Evolutionary conservation across 2,113 vertebrate species (phyloP), one percentile per base, ranked within the genome.

Genomic region (Corvus hawaiiensis): DNA sequence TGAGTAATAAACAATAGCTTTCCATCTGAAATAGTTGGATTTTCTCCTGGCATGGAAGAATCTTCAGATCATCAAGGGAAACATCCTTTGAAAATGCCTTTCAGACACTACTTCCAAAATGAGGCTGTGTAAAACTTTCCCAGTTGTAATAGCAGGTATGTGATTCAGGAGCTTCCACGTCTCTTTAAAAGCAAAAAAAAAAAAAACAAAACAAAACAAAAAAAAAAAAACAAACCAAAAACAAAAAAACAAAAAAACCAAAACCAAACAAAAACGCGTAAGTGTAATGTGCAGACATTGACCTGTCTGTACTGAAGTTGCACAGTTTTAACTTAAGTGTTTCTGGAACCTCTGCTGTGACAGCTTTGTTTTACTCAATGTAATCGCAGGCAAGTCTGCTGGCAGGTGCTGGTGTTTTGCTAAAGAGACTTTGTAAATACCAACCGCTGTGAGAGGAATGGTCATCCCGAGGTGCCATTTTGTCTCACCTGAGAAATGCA

Each of bases 391-490:
- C 32, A 24, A 9, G 14, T 16, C 44, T 46, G 24, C 23, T 52
- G 74, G n/a, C 32, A 26, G 43, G 11, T 33, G 33, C 62, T n/a
- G 76, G 41, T 4, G 0, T 22, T 67, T 58, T 54, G 26, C 21
- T 66, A 0, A 7, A n/a, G n/a, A 48, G 48, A 7, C 24, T 52
- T 51, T 43, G 32, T 35, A 16, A 49, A 19, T 8, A n/a, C 10
- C 5, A 5, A 2, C 5, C 4, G 9, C 3, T 4, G 3, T 33
- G 37, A 33, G 24, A 33, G 56, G 13, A 68, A 6, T 18, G 37
- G 17, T n/a, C 30, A 1, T 26, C 12, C 1, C 0, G 1, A 21
- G 41, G 9, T 30, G 39, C 49, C 5, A 0, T 48, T 51, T 28
- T 15, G 13, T 66, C 20, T 64, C 9, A 6, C 3, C 2, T 30